These are phyloP conservation scores for Siderastrea siderea DNA, from an alignment of 92 coral and sea anemone genomes.

Conservation along the genomic window DNA sequence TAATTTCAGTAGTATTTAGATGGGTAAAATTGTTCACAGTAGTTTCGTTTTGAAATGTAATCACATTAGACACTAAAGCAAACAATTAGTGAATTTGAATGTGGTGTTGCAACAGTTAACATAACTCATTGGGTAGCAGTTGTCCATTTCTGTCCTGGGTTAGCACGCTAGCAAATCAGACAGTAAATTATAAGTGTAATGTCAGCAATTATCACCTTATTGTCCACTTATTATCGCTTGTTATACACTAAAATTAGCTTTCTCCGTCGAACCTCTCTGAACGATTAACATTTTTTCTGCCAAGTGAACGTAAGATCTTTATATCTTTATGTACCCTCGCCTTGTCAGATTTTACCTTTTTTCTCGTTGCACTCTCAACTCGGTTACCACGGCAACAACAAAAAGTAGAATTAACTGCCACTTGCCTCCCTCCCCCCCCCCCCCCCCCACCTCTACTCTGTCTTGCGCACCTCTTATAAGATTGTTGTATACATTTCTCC, in stretches of 20 bases:
- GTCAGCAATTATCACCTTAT: neutral
- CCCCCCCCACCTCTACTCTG: no score
- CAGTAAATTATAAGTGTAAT: neutral
- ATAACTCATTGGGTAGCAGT: neutral
- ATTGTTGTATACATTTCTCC: no score
- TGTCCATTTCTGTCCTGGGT: neutral
- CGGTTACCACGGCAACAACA: no score
- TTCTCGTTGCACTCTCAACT: no score
- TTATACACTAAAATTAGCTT: neutral
- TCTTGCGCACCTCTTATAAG: no score
- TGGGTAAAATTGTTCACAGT: neutral
- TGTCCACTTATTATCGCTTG: neutral
- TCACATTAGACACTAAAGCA: neutral
- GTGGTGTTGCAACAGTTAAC: neutral
- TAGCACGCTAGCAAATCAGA: neutral
- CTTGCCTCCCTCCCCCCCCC: no score
- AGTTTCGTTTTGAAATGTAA: neutral
- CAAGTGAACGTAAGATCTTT: no score
- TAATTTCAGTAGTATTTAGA: neutral
- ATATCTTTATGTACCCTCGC: no score
- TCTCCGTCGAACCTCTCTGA: neutral
- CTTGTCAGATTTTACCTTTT: no score
- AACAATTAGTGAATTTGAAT: neutral
- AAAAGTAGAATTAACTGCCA: no score
- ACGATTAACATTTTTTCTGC: no score